These are phyloP conservation scores for Caenorhabditis plicata DNA, from an alignment of 2,888 invertebrate genomes.

Conservation along the genomic window DNA sequence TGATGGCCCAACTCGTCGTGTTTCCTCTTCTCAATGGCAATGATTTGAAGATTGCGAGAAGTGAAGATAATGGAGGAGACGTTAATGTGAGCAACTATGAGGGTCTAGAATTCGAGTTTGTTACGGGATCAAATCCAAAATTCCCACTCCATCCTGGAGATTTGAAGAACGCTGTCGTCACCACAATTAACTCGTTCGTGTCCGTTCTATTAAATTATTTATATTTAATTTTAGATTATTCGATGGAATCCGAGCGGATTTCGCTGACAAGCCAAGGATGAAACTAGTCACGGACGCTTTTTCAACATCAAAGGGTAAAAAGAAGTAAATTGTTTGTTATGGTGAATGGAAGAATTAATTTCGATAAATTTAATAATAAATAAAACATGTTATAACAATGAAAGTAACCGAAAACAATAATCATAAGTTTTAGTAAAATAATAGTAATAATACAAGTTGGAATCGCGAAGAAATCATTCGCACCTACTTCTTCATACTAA, in stretches of 20 bases:
- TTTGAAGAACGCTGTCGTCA: conserved; percentile 82
- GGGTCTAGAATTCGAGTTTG: conserved; percentile 81
- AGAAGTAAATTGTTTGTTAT: conserved; percentile 14
- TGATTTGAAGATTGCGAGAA: conserved; percentile 45
- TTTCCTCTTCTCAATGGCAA: conserved; percentile 45
- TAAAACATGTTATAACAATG: neutral
- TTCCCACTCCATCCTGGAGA: conserved; percentile 83
- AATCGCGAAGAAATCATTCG: neutral
- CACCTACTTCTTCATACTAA: conserved; percentile 35
- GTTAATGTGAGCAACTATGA: conserved; percentile 76
- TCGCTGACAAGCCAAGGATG: conserved; percentile 29
- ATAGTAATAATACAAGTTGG: neutral
- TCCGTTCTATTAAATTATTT: neutral
- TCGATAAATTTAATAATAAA: neutral
- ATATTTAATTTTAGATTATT: conserved; percentile 30
- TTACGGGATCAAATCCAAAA: conserved; percentile 67
- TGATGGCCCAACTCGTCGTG: conserved; percentile 47
- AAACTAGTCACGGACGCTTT: conserved; percentile 47
- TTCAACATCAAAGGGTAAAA: conserved; percentile 38
- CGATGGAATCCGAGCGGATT: conserved; percentile 37
- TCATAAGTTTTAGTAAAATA: neutral
- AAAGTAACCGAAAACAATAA: neutral
- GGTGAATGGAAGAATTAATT: neutral
- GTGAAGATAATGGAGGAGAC: conserved; percentile 79
- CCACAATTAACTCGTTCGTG: conserved; percentile 76